Base-by-base conservation (phyloP, 2,797 vertebrate genomes). In the Enteromius trimaculatus region DNA sequence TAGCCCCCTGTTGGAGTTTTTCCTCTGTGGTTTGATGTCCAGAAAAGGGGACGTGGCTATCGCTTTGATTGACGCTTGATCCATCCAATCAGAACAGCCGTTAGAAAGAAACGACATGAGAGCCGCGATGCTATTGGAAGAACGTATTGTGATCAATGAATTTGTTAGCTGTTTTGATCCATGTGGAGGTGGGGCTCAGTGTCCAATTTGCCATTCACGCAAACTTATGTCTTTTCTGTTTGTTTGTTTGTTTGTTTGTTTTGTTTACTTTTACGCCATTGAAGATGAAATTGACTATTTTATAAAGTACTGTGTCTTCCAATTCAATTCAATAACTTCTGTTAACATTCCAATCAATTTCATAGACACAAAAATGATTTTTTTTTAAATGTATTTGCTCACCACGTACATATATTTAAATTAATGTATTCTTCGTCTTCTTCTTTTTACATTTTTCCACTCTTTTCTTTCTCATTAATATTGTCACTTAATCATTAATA, bases 21-120 rank as follows among this genome's bases (percentile, higher is more conserved):
- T 80, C 81, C 77, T 77, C 68, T 69, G 78, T 72, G 84, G 55
- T 79, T 72, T 72, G 74, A 42, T 55, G 84, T 85, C 51, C 76
- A 74, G 60, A 31, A 31, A 31, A 16, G 39, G 49, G 82, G 86
- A 47, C 66, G 82, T 49, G 17, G 21, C 26, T 39, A 71, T 23
- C 11, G 2, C n/a, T 70, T 79, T 87, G 86, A 86, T 4, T 74
- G 87, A 76, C 87, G 60, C 34, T 21, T 53, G 8, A 53, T 16
- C 23, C 51, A 44, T 1, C 42, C 81, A 87, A 85, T 88, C 55
- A 87, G 49, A 79, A 10, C 4, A 31, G 26, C 3, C 17, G 69
- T 66, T 71, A 31, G 53, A 70, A 44, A 34, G 11, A 44, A 0
- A 8, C 2, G 37, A 16, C 6, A 53, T 39, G 31, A 69, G 17